phyloP scores from a whole-genome alignment of 1,140 invertebrate species.

The Apis dorsata region DNA sequence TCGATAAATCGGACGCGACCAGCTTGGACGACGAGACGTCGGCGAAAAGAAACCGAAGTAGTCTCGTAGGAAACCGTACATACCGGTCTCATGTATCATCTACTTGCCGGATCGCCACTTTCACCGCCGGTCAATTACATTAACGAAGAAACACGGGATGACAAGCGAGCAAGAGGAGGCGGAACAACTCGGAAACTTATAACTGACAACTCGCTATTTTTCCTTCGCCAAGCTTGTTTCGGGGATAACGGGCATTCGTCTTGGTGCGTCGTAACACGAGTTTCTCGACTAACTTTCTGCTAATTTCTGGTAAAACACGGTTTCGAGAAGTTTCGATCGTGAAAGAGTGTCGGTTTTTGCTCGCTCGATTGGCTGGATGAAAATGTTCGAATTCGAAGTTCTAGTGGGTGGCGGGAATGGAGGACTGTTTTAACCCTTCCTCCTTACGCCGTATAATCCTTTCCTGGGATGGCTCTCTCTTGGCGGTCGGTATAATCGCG shows the following conservation, averaged over 20 bases:
- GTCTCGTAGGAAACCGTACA: conserved; percentile 29
- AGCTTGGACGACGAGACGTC: conserved; percentile 11
- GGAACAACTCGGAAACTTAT: conserved; percentile 44
- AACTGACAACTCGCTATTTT: conserved; percentile 45
- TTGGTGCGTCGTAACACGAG: conserved; percentile 29
- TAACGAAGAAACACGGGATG: conserved; percentile 76
- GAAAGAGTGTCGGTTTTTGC: conserved; percentile 10
- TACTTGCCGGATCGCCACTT: conserved; percentile 53
- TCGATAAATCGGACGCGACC: conserved; percentile 39
- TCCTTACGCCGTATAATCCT: conserved; percentile 58
- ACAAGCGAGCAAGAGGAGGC: conserved; percentile 37
- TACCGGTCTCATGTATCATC: conserved; percentile 59
- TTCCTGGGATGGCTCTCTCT: conserved; percentile 44
- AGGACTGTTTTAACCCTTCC: conserved; percentile 65
- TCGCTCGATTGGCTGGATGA: conserved; percentile 23
- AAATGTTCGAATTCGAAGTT: conserved; percentile 57
- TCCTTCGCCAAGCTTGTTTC: conserved; percentile 5
- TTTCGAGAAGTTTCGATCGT: too few species aligned
- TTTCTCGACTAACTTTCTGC: conserved; percentile 67
- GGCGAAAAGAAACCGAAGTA: not conserved
- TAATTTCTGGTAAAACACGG: conserved; percentile 74
- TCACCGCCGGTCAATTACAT: conserved; percentile 59
- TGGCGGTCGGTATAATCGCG: conserved; percentile 71
- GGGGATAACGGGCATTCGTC: conserved; percentile 19
- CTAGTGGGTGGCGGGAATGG: not conserved